Base-by-base conservation (phyloP, 1,140 invertebrate genomes). In the Pararge aegeria region DNA sequence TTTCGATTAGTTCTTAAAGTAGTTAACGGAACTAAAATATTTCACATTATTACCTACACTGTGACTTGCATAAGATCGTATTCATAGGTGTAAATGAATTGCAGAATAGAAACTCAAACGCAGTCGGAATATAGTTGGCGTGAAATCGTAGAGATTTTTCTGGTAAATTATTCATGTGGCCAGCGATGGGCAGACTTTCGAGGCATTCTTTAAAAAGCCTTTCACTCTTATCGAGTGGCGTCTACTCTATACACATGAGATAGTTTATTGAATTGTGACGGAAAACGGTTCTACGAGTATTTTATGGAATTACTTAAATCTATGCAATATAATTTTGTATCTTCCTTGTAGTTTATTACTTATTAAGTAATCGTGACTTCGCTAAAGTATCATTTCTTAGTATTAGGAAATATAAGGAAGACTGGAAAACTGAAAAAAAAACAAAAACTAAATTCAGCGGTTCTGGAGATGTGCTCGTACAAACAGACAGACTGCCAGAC, bases 141-240 rank as follows among this genome's bases (percentile, higher is more conserved):
- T 87, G 83, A 87, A 89, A 89, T 86, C 86, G 83, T 86, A 80
- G 79, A 86, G 82, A 86, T 84, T 87, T 86, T 87, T 87, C 83
- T 87, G 83, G 81, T 89, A 87, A 87, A 89, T 89, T 89, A 89
- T 89, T 89, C 83, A 89, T 89, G 81, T 84, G 73, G 75, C 71
- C 79, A 68, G 78, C 78, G 75, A 73, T 78, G 78, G 75, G 72
- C 70, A 64, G 62, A 86, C 83, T 89, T 89, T 87, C 86, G 74
- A 84, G 70, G 66, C 70, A 72, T 79, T 85, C 77, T 74, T 77
- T 70, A 76, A 77, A 84, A 85, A 89, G 80, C 79, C 86, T 87
- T 89, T 89, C 86, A 87, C 86, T 89, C 83, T 88, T 87, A 85
- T 81, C 76, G 76, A 73, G 70, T 58, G 54, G 60, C 44, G 46